Evolutionary conservation across 1,140 invertebrate genomes (phyloP).

Genomic region (Caenorhabditis briggsae): DNA sequence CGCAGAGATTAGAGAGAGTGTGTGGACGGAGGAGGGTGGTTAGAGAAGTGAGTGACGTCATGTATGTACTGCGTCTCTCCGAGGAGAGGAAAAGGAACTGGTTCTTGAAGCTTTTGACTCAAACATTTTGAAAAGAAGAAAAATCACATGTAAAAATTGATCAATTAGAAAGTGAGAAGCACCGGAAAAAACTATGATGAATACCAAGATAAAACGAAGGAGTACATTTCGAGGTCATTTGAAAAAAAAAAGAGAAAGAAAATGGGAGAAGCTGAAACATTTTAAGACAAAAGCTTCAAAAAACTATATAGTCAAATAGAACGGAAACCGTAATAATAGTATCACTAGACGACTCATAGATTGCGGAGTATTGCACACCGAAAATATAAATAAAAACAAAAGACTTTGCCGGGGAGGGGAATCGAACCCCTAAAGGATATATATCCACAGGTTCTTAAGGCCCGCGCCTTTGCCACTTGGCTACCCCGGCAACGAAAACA

Average conservation of each 20-base stretch:
- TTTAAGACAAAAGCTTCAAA: no score
- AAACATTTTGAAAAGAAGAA: background rate
- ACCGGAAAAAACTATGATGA: background rate
- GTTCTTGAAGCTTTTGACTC: constrained; percentile 40
- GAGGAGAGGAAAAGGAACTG: background rate
- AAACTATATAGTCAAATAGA: no score
- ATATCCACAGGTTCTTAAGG: constrained; percentile 1
- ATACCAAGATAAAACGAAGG: background rate
- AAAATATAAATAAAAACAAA: background rate
- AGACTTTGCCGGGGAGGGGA: constrained; percentile 10
- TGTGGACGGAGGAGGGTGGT: background rate
- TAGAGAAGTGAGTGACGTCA: constrained; percentile 27
- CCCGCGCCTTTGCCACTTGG: constrained; percentile 11
- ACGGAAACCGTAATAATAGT: no score
- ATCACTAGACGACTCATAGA: no score
- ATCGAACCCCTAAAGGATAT: constrained; percentile 40
- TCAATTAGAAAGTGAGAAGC: constrained; percentile 4
- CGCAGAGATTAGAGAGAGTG: background rate
- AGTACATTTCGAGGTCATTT: background rate
- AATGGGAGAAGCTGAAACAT: background rate
- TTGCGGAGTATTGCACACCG: no score
- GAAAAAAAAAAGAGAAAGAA: background rate
- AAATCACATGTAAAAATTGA: constrained; percentile 28
- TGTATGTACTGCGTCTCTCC: background rate
- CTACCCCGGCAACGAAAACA: constrained; percentile 1